These are phyloP conservation scores for Hydractinia symbiolongicarpus DNA, from an alignment of 30 jellyfish, hydroid and myxozoan species.

Conservation along the genomic window DNA sequence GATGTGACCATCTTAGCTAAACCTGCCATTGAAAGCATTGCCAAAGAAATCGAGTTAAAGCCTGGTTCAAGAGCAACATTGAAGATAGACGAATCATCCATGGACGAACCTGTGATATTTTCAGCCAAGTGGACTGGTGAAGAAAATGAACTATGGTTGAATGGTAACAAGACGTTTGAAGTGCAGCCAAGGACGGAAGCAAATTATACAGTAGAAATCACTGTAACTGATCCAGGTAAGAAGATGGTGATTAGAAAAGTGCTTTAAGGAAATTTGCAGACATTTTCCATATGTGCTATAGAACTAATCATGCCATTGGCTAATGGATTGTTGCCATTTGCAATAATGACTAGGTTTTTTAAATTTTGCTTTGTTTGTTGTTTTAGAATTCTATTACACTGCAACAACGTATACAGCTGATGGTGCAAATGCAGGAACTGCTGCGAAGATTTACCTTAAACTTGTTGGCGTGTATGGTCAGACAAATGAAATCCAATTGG, in stretches of 20 bases:
- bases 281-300: too few species aligned
- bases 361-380: background rate
- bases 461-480: constrained; percentile 76
- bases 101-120: constrained; percentile 77
- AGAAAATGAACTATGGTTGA: constrained; percentile 40
- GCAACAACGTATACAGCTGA: constrained; percentile 77
- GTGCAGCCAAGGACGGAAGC: constrained; percentile 68
- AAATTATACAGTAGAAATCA: constrained; percentile 62
- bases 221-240: constrained; percentile 50
- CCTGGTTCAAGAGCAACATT: constrained; percentile 94
- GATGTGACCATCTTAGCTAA: constrained; percentile 73
- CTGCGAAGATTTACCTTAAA: constrained; percentile 50
- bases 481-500: constrained; percentile 78
- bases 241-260: background rate
- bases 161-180: constrained; percentile 49
- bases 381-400: constrained; percentile 62
- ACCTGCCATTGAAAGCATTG: constrained; percentile 80
- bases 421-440: constrained; percentile 90
- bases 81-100: constrained; percentile 79
- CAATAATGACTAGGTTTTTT: too few species aligned
- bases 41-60: constrained; percentile 73
- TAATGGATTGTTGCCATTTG: too few species aligned
- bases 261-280: background rate
- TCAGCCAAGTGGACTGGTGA: constrained; percentile 68
- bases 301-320: too few species aligned